Base-by-base conservation (phyloP, 2,113 vertebrate genomes). In the Planiliza haematocheilus region DNA sequence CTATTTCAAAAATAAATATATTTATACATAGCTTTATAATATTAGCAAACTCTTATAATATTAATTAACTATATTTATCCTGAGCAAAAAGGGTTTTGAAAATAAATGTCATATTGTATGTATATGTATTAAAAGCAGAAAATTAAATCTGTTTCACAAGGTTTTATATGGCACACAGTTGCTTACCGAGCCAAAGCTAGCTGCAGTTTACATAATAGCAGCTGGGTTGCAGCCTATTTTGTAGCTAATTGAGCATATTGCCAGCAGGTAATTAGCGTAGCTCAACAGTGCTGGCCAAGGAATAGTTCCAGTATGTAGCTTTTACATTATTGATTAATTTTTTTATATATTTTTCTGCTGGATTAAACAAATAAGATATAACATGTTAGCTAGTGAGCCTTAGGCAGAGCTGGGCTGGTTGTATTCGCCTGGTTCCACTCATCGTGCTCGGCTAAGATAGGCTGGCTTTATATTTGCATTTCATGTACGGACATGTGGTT, bases 301-400 rank as follows among this genome's bases (percentile, higher is more conserved):
- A 18, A 20, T 2, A 21, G 14, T 49, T 48, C 10, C 7, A 34
- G 21, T 21, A 7, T 60, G 46, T 34, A 60, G 52, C 37, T 50
- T 61, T 60, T 20, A 18, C 16, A 14, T 10, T 6, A n/a, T 16
- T 20, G 30, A 38, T 46, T 21, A 37, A n/a, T n/a, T n/a, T 45
- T 9, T 68, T 4, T 50, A 30, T 30, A 30, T 30, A 30, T 49
- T 49, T 49, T 10, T n/a, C 12, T 12, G 7, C 20, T 7, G 56
- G 46, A 61, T 52, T 43, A 60, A 42, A 41, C 56, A 70, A 60
- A 70, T 70, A 53, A 57, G 43, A 70, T 70, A 39, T 17, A 48
- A 48, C 34, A 58, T 46, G 17, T 61, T 48, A 50, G 20, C 51
- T 50, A 61, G 11, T 45, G 39, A 60, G 39, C 24, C 60, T 76